Conservation (phyloP, 2,113 vertebrate genomes). For the Spheniscus mendiculus region DNA sequence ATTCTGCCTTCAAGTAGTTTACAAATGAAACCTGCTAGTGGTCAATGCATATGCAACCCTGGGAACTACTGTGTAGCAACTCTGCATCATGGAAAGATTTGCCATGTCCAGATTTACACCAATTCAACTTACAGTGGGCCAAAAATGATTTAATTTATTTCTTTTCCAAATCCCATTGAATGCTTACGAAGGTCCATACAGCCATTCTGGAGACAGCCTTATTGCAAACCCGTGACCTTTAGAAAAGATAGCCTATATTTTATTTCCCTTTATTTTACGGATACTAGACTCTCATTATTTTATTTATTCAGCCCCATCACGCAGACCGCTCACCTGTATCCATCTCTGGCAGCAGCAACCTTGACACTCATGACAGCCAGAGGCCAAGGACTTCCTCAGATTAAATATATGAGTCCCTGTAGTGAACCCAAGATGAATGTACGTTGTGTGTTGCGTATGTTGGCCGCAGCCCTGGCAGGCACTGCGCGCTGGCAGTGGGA, state of each 20-base stretch:
- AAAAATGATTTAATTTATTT: background rate
- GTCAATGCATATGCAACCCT: background rate
- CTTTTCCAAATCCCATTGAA: background rate
- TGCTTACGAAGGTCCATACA: background rate
- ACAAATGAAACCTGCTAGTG: background rate
- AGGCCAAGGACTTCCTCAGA: slow-evolving; percentile 50
- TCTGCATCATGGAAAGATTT: background rate
- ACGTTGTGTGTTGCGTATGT: accelerated
- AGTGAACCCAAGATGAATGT: slow-evolving; percentile 1
- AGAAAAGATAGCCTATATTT: background rate
- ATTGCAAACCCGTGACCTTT: background rate
- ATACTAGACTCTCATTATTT: background rate
- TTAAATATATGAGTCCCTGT: background rate
- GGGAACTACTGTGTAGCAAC: background rate
- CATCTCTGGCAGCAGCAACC: slow-evolving; percentile 37
- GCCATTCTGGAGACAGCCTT: background rate
- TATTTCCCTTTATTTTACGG: slow-evolving; percentile 13
- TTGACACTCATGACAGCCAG: slow-evolving; percentile 14
- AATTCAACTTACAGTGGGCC: background rate
- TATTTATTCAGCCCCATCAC: background rate
- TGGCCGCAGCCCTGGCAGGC: accelerated
- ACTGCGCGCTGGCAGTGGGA: background rate
- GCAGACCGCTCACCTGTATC: slow-evolving; percentile 14
- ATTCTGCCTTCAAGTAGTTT: background rate
- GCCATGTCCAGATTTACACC: background rate